Evolutionary conservation across 2,888 invertebrate species (phyloP), one percentile per base, ranked within the genome.

Genomic region (Rotaria socialis): DNA sequence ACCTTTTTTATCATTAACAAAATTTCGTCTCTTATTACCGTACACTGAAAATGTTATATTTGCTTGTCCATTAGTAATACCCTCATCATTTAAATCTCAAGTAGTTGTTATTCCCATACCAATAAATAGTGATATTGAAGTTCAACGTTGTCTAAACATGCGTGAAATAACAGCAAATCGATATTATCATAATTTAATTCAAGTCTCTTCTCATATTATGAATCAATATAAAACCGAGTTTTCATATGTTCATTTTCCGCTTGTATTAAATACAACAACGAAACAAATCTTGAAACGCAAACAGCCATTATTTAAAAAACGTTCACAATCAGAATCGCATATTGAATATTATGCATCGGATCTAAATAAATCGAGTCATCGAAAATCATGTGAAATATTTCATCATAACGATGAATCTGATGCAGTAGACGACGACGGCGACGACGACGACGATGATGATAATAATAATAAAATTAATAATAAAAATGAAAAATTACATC

Each of bases 81-180:
- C n/a, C 11, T 27, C n/a, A 27, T 67, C 35, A 67, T 27, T 67
- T 5, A 35, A n/a, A 27, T 14, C 11, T 27, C n/a, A n/a, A 27
- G 16, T 27, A n/a, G 14, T 67, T 11, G 35, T 67, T n/a, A 67
- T 67, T 27, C 67, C 67, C 10, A 27, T 67, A 67, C 67, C 67
- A n/a, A 27, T 67, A 67, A 67, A 27, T 67, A 27, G 27, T 67
- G 67, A 67, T 27, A 67, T 67, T 27, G n/a, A 67, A 27, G 6
- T 67, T 67, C 67, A 67, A 27, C 67, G 67, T 67, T 67, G 67
- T 67, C 11, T 67, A 67, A 67, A 67, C 27, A 67, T 67, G 67
- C 3, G 35, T 7, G 67, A 67, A 27, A 67, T 67, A n/a, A 27
- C 10, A 10, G 19, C 16, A 27, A 27, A n/a, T 11, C 27, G 27